Evolutionary conservation across 2,797 vertebrate species (phyloP).

Genomic region (Semaprochilodus insignis): DNA sequence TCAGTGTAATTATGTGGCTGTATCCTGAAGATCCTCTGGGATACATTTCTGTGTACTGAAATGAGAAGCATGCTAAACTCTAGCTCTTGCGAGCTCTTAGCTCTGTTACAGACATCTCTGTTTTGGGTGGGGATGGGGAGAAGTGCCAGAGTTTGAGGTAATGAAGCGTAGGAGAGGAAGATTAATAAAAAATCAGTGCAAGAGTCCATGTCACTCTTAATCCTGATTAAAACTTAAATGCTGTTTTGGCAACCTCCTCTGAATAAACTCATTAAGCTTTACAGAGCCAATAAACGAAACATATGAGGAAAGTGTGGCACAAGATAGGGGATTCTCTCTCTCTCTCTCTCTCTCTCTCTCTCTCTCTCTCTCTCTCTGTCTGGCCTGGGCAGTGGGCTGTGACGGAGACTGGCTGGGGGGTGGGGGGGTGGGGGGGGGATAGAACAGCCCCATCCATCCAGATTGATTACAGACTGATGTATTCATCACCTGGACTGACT

Average conservation of each 20-base stretch:
- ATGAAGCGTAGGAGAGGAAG: slow-evolving; percentile 63
- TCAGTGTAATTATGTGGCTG: background rate
- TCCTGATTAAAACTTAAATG: slow-evolving; percentile 82
- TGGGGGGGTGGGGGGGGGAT: background rate
- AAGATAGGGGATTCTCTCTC: slow-evolving; percentile 55
- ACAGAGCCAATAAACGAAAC: slow-evolving; percentile 85
- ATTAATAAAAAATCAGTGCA: slow-evolving; percentile 74
- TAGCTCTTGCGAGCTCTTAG: slow-evolving; percentile 15
- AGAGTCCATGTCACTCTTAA: slow-evolving; percentile 70
- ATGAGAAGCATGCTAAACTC: slow-evolving; percentile 6
- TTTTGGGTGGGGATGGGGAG: slow-evolving; percentile 36
- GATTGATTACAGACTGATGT: slow-evolving; percentile 43
- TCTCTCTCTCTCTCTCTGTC: background rate
- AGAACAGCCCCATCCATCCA: slow-evolving; percentile 4
- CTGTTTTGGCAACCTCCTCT: slow-evolving; percentile 77
- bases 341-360: slow-evolving; percentile 6
- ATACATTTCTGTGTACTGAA: slow-evolving; percentile 4
- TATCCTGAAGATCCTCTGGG: background rate
- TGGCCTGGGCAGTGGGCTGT: slow-evolving; percentile 59
- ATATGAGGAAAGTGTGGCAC: slow-evolving; percentile 80
- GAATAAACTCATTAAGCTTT: slow-evolving; percentile 91
- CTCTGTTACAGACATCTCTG: slow-evolving; percentile 45
- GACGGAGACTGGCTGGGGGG: slow-evolving; percentile 19
- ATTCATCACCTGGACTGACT: slow-evolving; percentile 23
- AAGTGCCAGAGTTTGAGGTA: slow-evolving; percentile 46